Evolutionary conservation across 2,888 invertebrate species (phyloP).

Genomic region (Diarsia mendica): DNA sequence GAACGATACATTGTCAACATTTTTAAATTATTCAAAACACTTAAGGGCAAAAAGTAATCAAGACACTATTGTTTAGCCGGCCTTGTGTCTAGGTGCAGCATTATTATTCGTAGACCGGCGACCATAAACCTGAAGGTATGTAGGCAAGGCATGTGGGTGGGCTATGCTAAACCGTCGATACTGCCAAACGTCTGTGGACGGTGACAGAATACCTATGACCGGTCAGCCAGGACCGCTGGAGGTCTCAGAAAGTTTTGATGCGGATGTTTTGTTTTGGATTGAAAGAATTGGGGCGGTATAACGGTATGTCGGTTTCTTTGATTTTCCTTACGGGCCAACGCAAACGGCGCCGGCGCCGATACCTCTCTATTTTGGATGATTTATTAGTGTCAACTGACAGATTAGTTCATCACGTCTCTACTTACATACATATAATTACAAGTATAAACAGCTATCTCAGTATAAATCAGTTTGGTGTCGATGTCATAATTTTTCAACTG

Average conservation of each 20-base stretch:
- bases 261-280: slow-evolving; percentile 52
- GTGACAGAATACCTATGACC: slow-evolving; percentile 78
- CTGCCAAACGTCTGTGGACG: slow-evolving; percentile 76
- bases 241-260: slow-evolving; percentile 62
- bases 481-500: slow-evolving; percentile 58
- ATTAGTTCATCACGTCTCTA: slow-evolving; percentile 35
- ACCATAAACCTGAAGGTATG: slow-evolving; percentile 78
- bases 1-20: slow-evolving; percentile 55
- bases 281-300: slow-evolving; percentile 36
- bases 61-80: slow-evolving; percentile 77
- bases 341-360: slow-evolving; percentile 4
- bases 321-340: slow-evolving; percentile 29
- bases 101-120: slow-evolving; percentile 81
- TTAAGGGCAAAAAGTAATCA: slow-evolving; percentile 83
- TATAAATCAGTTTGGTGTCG: slow-evolving; percentile 43
- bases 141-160: slow-evolving; percentile 81
- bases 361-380: slow-evolving; percentile 51
- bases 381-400: slow-evolving; percentile 48
- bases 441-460: slow-evolving; percentile 30
- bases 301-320: slow-evolving; percentile 50
- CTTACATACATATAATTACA: slow-evolving; percentile 20
- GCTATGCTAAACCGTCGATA: slow-evolving; percentile 74
- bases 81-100: slow-evolving; percentile 78
- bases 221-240: slow-evolving; percentile 40
- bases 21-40: slow-evolving; percentile 64